Conservation (phyloP, 2,888 invertebrate genomes). For the Lydus trimaculatus region DNA sequence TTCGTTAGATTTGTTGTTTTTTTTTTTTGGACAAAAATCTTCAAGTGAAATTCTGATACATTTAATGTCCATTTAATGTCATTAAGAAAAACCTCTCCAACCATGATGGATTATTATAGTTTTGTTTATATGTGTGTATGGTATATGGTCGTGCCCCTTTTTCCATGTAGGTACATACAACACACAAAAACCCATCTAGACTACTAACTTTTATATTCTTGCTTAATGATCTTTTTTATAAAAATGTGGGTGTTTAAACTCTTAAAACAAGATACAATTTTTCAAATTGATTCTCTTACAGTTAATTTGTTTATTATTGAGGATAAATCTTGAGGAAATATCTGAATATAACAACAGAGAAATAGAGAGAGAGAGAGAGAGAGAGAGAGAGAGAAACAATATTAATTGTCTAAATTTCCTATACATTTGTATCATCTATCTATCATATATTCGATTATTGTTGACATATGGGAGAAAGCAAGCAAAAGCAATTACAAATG, state of each 20-base stretch:
- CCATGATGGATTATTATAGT: conserved; percentile 3
- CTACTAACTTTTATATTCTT: conserved; percentile 18
- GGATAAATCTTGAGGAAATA: not conserved
- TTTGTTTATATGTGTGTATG: not conserved
- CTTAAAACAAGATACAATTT: not conserved
- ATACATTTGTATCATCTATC: not conserved
- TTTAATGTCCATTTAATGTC: not conserved
- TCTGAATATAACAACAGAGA: not conserved
- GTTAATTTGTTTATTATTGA: not conserved
- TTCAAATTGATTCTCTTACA: not conserved
- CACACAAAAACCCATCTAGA: conserved; percentile 15
- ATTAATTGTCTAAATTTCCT: conserved; percentile 10
- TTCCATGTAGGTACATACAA: conserved; percentile 11
- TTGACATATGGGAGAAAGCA: conserved; percentile 45
- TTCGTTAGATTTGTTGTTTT: not conserved
- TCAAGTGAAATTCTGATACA: too few species aligned
- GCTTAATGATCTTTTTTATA: conserved; percentile 20
- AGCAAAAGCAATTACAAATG: conserved; percentile 47
- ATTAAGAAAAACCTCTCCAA: not conserved
- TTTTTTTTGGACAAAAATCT: not conserved
- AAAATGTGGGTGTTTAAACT: conserved; percentile 15
- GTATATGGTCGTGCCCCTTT: conserved; percentile 6
- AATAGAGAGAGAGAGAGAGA: too few species aligned
- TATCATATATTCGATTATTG: conserved; percentile 37
- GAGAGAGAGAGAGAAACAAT: too few species aligned